These are phyloP conservation scores for Bujurquina vittata DNA, from an alignment of 2,113 vertebrate species.

Conservation along the genomic window DNA sequence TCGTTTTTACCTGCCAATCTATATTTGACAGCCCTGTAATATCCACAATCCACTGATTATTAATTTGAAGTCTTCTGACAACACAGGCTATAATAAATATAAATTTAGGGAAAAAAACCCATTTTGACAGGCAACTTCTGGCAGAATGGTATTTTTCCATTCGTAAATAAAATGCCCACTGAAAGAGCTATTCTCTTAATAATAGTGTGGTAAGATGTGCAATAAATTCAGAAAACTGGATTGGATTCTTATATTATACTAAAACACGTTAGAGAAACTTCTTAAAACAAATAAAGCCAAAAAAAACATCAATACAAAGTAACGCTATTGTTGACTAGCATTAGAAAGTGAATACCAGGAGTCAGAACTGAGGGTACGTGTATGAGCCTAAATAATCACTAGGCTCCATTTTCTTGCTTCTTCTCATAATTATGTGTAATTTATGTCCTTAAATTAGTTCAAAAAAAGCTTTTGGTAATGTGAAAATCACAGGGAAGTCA, in stretches of 20 bases:
- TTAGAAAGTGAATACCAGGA: background rate
- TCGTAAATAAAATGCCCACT: background rate
- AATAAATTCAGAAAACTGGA: background rate
- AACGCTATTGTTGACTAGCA: background rate
- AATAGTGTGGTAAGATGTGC: background rate
- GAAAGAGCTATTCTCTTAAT: background rate
- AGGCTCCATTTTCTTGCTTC: background rate
- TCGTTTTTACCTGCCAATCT: background rate
- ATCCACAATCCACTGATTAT: background rate
- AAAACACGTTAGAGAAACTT: background rate
- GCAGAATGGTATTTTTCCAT: background rate
- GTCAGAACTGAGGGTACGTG: background rate
- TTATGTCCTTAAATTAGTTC: background rate
- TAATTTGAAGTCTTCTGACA: background rate
- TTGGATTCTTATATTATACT: background rate
- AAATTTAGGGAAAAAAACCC: background rate
- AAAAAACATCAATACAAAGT: background rate
- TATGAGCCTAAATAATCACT: background rate
- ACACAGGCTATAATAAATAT: background rate
- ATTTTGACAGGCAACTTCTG: background rate
- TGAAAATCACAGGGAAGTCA: background rate
- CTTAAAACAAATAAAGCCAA: background rate
- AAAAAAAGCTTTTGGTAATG: background rate
- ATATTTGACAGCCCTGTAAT: background rate
- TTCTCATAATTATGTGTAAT: background rate